Base-by-base conservation (phyloP, 2,888 invertebrate species). In the Papilio elwesi region DNA sequence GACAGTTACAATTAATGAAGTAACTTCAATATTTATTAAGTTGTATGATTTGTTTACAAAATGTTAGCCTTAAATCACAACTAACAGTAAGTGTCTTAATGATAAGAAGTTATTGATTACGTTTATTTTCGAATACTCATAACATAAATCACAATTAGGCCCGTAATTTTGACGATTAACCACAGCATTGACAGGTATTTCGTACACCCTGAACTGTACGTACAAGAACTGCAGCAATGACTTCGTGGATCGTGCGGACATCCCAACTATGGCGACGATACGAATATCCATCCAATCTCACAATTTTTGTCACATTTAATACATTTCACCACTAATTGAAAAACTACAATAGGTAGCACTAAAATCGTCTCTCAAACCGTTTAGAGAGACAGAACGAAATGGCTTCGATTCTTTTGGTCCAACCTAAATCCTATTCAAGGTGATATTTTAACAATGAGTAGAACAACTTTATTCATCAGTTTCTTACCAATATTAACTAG, bases 351-450 rank as follows among this genome's bases (percentile, higher is more conserved):
- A 78, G 70, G 64, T 75, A 74, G 77, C 83, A 81, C 77, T 79
- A 74, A 82, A 83, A 77, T 80, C 26, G 80, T 79, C 77, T 83
- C 78, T 80, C 79, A 79, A 83, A 85, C 79, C 85, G 85, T 88
- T 86, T 86, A 83, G 81, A 85, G 79, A 85, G 81, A 85, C 82
- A 80, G 81, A 88, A 86, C 83, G 90, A 90, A 92, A 93, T 92
- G 92, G 93, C 93, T 93, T 91, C 91, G 92, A 92, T 89, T 88
- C 83, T 84, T 87, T 84, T 83, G 85, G 83, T 87, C 88, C 92
- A 92, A 93, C 92, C 92, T 91, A 90, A 86, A 89, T 91, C 82
- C 80, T 83, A 81, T 79, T 77, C 81, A 81, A 82, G 75, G 79
- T 77, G 79, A 83, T 77, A 78, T 79, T 83, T 82, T 79, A 76